Evolutionary conservation across 2,888 invertebrate species (phyloP), one percentile per base, ranked within the genome.

Genomic region (Limnephilus marmoratus): DNA sequence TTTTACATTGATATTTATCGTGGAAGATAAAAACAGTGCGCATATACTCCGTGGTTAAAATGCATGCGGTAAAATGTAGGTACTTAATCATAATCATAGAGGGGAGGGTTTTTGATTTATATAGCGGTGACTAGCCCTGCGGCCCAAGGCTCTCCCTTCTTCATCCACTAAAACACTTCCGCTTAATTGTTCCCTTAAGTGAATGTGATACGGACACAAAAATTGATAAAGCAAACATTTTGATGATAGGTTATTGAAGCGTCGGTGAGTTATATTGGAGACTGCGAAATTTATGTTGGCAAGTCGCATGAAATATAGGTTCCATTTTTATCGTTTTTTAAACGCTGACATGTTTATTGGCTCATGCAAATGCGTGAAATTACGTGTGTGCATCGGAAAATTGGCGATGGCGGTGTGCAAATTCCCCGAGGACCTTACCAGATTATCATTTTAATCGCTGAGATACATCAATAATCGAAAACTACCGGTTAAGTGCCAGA

Each of bases 171-270:
- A 92, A 91, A 92, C 90, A 90, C 92, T 92, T 91, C 87, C 92
- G 89, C 89, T 85, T 92, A 92, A 92, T 92, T 92, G 92, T 92
- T 49, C 92, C 68, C 92, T 53, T 49, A 91, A 91, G 87, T 91
- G 80, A 91, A 91, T 91, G 53, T 68, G 34, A 88, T 88, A 88
- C 15, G 5, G 80, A 88, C 88, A 68, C 29, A 88, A 34, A 82
- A 88, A 53, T 88, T 88, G 49, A 86, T 86, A 86, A 86, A 86
- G n/a, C 13, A 86, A 85, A 85, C 41, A 85, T 85, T 34, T 34
- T 86, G 86, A 86, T 86, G 45, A 45, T n/a, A 45, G 86, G 86
- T 86, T 86, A 45, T 86, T 45, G 86, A 45, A 45, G 45, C 37
- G 13, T 24, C 86, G n/a, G 15, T 86, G 45, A 86, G 45, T 45